Evolutionary conservation across 2,113 vertebrate genomes (phyloP), one percentile per base, ranked within the genome.

Genomic region (Scalopus aquaticus): DNA sequence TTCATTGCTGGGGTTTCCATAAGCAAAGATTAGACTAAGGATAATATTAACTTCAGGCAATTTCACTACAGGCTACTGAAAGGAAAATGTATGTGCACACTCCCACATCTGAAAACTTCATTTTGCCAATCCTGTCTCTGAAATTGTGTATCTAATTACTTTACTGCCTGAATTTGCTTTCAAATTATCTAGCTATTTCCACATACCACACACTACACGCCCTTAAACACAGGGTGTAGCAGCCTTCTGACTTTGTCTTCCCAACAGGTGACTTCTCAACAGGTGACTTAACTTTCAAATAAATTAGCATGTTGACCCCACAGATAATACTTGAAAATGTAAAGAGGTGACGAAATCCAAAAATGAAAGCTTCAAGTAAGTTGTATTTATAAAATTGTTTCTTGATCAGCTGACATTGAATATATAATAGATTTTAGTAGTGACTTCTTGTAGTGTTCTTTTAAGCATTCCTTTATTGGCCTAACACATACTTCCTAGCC

Each of bases 321-420:
- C 80, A 88, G 96, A 92, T 39, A 84, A 46, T 73, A 77, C 60
- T n/a, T 76, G n/a, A 91, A 96, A 93, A 83, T 62, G 12, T 94
- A 81, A 95, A 90, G 17, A 94, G 37, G 39, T 49, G 72, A 56
- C 1, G 94, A 95, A 96, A 60, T 16, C 24, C 69, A 89, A 49
- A 85, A 92, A 88, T 91, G 9, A 92, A 90, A 80, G n/a, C 2
- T 10, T 35, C 39, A 74, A 77, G 44, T 64, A 91, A 79, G 81
- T 76, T 84, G 7, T 56, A 20, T 32, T 42, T 74, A 24, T 49
- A 30, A 6, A 94, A 73, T 17, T 85, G 3, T 26, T 97, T 96
- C 62, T 86, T 80, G 80, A 94, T 90, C 94, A 70, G 30, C 64
- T 65, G 37, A 84, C 58, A 60, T 0, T 30, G 93, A 76, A n/a